Percentiles rank a stretch among this genome's conserved stretches.
phyloP scores from a whole-genome alignment of 2,797 vertebrate species.

The Chaunax sp. region DNA sequence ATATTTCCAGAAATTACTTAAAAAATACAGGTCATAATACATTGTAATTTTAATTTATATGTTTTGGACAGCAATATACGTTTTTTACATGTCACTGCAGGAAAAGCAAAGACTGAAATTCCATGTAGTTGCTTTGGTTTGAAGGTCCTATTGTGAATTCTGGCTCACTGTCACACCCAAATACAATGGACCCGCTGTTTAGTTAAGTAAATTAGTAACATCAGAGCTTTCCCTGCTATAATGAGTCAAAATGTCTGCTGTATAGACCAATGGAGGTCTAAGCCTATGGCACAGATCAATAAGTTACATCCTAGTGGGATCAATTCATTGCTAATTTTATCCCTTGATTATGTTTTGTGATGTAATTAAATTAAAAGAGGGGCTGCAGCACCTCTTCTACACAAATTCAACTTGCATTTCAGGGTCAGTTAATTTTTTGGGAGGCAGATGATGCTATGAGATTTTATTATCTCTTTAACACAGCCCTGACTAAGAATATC shows the following conservation, averaged over 20 bases:
- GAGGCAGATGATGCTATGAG: no score
- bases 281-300: no score
- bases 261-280: neutral
- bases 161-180: neutral
- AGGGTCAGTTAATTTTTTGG: neutral
- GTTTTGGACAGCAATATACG: no score
- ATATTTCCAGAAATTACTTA: no score
- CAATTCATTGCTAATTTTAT: no score
- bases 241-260: neutral
- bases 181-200: neutral
- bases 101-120: no score
- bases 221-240: neutral
- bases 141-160: neutral
- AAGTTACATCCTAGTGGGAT: neutral
- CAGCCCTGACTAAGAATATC: neutral
- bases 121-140: no score
- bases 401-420: neutral
- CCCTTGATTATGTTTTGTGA: neutral
- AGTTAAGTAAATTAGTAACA: no score
- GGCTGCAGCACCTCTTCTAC: neutral
- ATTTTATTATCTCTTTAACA: neutral
- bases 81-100: no score
- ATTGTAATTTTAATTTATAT: no score
- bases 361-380: neutral
- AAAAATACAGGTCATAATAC: no score